phyloP scores from a whole-genome alignment of 1,140 invertebrate genomes.

The Heliconius hewitsoni region DNA sequence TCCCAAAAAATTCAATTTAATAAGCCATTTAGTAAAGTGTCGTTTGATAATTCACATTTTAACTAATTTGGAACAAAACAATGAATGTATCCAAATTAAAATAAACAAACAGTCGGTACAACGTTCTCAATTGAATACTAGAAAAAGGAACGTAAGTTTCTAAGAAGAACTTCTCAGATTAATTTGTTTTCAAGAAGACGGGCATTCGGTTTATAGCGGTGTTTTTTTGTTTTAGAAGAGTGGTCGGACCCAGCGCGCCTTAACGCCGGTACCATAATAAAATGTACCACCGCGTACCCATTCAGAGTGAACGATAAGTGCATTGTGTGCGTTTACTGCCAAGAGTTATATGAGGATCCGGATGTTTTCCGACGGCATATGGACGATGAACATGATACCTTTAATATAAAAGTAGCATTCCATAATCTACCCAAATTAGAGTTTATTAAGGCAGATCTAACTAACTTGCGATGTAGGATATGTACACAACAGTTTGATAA shows the following conservation, averaged over 20 bases:
- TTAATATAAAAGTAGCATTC: conserved; percentile 64
- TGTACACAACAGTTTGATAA: conserved; percentile 47
- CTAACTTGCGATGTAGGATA: conserved; percentile 57
- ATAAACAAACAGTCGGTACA: conserved; percentile 23
- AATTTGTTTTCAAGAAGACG: conserved; percentile 8
- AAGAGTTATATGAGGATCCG: conserved; percentile 68
- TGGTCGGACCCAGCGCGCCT: conserved; percentile 60
- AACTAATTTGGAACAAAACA: conserved; percentile 21
- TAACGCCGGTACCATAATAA: conserved; percentile 66
- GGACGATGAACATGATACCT: conserved; percentile 61
- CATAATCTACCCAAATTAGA: conserved; percentile 66
- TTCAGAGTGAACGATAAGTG: conserved; percentile 72
- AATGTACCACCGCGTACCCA: conserved; percentile 66
- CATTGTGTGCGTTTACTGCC: conserved; percentile 74
- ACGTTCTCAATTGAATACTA: neutral
- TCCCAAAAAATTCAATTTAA: neutral
- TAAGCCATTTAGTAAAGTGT: neutral
- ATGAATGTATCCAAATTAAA: conserved; percentile 29
- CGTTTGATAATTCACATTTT: neutral
- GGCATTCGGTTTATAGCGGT: conserved; percentile 41
- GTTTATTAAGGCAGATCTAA: conserved; percentile 68
- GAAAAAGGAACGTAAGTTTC: neutral
- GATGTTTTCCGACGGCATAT: conserved; percentile 62
- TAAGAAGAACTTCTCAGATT: neutral
- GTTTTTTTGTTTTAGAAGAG: conserved; percentile 74